Conservation (phyloP, 2,113 vertebrate species). For the Sander lucioperca region DNA sequence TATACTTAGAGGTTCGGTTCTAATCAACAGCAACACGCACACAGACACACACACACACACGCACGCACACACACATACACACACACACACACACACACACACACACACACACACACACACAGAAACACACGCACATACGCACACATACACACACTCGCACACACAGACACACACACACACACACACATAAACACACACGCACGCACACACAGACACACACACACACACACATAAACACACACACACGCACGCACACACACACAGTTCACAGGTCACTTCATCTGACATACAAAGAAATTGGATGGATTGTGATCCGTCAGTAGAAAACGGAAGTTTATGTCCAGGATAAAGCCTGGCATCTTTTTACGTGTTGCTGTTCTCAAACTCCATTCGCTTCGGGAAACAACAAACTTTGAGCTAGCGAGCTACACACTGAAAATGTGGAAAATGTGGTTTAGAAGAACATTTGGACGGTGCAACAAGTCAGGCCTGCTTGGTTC, state of each 20-base stretch:
- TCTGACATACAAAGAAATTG: not conserved
- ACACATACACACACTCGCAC: not conserved
- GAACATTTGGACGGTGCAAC: no score
- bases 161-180: not conserved
- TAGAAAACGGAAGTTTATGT: no score
- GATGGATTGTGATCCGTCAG: not conserved
- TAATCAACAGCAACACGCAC: no score
- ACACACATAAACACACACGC: not conserved
- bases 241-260: not conserved
- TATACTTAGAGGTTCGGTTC: no score
- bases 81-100: not conserved
- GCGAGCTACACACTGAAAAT: no score
- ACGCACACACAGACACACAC: not conserved
- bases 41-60: slow-evolving; percentile 2
- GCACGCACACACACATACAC: not conserved
- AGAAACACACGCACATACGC: slow-evolving; percentile 2
- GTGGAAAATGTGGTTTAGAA: no score
- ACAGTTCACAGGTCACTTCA: not conserved
- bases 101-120: not conserved
- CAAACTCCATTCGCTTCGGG: no score
- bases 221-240: not conserved
- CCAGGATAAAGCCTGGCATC: no score
- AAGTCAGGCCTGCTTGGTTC: no score
- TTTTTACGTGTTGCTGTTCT: no score
- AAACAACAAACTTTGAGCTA: no score